Evolutionary conservation across 2,113 vertebrate species (phyloP), one percentile per base, ranked within the genome.

Genomic region (Bungarus multicinctus): DNA sequence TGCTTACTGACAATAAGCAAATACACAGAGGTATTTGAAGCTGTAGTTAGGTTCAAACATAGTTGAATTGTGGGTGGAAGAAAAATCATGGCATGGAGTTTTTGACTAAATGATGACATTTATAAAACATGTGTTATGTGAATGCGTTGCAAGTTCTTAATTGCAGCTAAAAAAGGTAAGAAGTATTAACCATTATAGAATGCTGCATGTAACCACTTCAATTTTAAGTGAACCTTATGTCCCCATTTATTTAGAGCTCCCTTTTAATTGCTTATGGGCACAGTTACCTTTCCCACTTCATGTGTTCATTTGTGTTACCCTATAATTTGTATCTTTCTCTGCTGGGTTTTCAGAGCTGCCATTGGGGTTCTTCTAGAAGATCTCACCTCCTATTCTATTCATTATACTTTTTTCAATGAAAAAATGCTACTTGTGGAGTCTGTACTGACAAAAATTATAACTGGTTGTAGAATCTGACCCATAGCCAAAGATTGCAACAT

Each of bases 151-250:
- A 96, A 97, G 96, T 85, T 93, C 97, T 97, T 96, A 95, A 95
- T 97, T 97, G 92, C 96, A 97, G 96, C 96, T 96, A 95, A 94
- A 88, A 95, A 96, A 98, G 98, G 98, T 98, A 98, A 98, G 98
- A 96, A 10, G 88, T 95, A 93, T 85, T 91, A 94, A 96, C 93
- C 93, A 52, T 96, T 97, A 92, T 88, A 98, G 97, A 98, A 97
- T 98, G 97, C 96, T 98, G 98, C 98, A 98, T 98, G 98, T 96
- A 92, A 96, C 92, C 97, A 89, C 93, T 96, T 74, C 91, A 94
- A 95, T 96, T 91, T 96, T 93, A 96, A 97, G 94, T 87, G 96
- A 96, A 93, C 96, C 97, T 90, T 97, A 93, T 95, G 95, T 97
- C 95, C 96, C 93, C 25, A 96, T 97, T 98, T 96, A 97, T 97